Evolutionary conservation across 2,888 invertebrate genomes (phyloP).

Genomic region (Mycalesis mineus): DNA sequence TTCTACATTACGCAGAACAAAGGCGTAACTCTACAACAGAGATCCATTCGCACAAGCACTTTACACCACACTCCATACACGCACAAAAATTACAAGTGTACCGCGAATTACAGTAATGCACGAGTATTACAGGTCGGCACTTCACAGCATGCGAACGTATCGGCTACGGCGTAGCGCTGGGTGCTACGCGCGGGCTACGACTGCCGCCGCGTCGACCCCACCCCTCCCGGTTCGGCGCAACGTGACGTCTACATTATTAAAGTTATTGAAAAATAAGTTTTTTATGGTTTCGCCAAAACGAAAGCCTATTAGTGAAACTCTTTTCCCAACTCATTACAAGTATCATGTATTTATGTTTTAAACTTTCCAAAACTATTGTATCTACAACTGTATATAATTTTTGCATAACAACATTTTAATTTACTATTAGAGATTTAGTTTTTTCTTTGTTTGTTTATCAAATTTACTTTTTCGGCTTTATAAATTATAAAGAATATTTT

Average conservation of each 20-base stretch:
- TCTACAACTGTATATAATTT: too few relatives aligned
- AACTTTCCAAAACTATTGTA: too few relatives aligned
- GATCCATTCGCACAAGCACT: constrained; percentile 18
- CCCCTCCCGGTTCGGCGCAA: constrained; percentile 44
- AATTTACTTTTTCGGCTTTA: too few relatives aligned
- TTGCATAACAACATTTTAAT: too few relatives aligned
- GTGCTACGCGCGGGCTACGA: constrained; percentile 65
- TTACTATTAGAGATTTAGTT: too few relatives aligned
- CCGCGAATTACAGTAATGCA: constrained; percentile 27
- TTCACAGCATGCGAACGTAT: constrained; percentile 21
- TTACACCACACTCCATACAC: constrained; percentile 30
- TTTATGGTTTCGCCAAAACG: constrained; percentile 9
- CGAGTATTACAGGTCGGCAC: constrained; percentile 29
- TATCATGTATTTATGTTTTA: too few relatives aligned
- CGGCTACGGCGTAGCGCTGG: constrained; percentile 55
- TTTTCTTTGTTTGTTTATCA: too few relatives aligned
- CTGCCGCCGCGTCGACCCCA: constrained; percentile 67
- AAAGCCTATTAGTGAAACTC: constrained; percentile 7
- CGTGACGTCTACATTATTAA: constrained; percentile 36
- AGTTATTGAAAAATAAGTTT: constrained; percentile 33
- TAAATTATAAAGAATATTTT: too few relatives aligned
- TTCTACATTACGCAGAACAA: constrained; percentile 19
- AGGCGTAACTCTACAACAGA: constrained; percentile 6
- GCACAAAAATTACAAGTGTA: constrained; percentile 25
- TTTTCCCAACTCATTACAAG: not conserved